Base-by-base conservation (phyloP, 1,140 invertebrate species). In the Phortica variegata region DNA sequence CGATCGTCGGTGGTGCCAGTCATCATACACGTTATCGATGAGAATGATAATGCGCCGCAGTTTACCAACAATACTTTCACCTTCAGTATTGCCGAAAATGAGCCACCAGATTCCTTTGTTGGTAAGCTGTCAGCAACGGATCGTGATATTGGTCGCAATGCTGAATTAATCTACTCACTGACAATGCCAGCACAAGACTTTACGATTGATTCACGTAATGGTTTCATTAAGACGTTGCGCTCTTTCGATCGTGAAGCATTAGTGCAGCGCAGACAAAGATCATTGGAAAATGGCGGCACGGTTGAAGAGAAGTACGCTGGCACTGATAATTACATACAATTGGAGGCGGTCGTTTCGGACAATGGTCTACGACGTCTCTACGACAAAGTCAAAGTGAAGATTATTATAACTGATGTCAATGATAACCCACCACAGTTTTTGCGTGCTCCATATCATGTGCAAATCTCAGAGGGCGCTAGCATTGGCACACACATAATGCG, bases 31-130 rank as follows among this genome's bases (percentile, higher is more conserved):
- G 85, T 98, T 2, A 86, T 93, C 23, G 96, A 98, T 78, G 94
- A 94, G 75, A 98, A 98, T 75, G 95, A 98, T 75, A 97, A 98
- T 71, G 83, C 86, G 13, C 96, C 96, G 0, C 83, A 88, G 65
- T 93, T 93, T 71, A 87, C 84, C 1, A 94, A 94, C 60, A 84
- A 84, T 4, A 93, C 89, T 3, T 93, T 93, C 65, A 85, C 84
- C 32, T 93, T 94, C 65, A 86, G 83, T 70, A 83, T 95, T 5
- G 82, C 84, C n/a, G 93, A 95, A 79, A 95, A 95, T 72, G 89
- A 92, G 61, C 87, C 88, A 1, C 81, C 86, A 0, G 90, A 94
- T 74, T 90, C 90, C 0, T 94, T 93, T 75, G 89, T 97, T 3
- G 91, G 92, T 1, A 91, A 90, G 79, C 77, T 98, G 40, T 84